Evolutionary conservation across 2,888 invertebrate genomes (phyloP).

Genomic region (Calephelis perditalis): DNA sequence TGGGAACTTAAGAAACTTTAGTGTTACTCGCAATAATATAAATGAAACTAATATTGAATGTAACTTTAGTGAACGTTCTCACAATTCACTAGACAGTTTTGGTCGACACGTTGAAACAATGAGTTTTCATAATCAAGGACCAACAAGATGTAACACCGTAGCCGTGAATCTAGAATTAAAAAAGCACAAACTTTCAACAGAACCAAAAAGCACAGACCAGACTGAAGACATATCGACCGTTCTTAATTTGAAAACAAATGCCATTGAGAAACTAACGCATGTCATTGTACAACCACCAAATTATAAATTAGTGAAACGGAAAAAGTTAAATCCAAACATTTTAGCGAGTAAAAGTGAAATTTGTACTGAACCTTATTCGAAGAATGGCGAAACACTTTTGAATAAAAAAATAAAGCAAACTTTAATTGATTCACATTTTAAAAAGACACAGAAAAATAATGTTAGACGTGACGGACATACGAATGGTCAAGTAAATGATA

Average conservation of each 20-base stretch:
- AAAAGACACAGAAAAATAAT: conserved; percentile 27
- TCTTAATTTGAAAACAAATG: conserved; percentile 72
- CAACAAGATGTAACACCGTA: conserved; percentile 46
- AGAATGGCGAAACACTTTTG: conserved; percentile 42
- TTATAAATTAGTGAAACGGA: conserved; percentile 64
- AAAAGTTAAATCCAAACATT: conserved; percentile 47
- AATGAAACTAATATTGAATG: conserved; percentile 47
- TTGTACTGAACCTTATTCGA: conserved; percentile 31
- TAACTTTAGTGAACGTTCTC: conserved; percentile 45
- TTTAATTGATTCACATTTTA: conserved; percentile 50
- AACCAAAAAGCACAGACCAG: conserved; percentile 30
- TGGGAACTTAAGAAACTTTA: conserved; percentile 45
- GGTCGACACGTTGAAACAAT: conserved; percentile 43
- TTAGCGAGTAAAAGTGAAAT: conserved; percentile 38
- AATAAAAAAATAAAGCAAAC: conserved; percentile 48
- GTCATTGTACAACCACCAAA: conserved; percentile 71
- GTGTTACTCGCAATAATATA: conserved; percentile 36
- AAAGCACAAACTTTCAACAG: conserved; percentile 49
- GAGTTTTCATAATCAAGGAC: conserved; percentile 29
- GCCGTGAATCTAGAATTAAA: conserved; percentile 64
- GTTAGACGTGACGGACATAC: conserved; percentile 19
- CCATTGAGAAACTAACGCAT: conserved; percentile 63
- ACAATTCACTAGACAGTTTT: conserved; percentile 33
- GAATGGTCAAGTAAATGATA: conserved; percentile 25
- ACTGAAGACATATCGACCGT: conserved; percentile 53